phyloP scores from a whole-genome alignment of 2,797 vertebrate genomes.

The Bryconaethiops microstoma region DNA sequence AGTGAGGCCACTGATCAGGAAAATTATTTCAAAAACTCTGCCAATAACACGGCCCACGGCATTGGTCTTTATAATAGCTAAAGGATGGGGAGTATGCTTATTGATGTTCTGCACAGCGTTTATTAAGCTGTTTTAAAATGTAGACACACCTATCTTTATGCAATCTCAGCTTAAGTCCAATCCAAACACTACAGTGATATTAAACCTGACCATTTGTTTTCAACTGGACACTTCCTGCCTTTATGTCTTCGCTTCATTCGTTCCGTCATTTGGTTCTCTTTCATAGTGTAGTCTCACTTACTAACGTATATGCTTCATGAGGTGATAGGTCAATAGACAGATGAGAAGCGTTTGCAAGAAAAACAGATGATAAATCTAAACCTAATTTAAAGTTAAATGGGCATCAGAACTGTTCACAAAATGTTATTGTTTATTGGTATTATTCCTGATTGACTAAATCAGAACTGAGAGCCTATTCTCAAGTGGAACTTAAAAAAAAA shows the following conservation, averaged over 20 bases:
- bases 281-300: neutral
- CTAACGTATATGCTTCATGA: neutral
- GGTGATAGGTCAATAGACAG: neutral
- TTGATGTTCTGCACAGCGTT: conserved; percentile 39
- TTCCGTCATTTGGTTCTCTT: neutral
- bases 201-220: neutral
- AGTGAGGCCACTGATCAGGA: conserved; percentile 81
- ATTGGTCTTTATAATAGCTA: conserved; percentile 66
- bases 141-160: conserved; percentile 25
- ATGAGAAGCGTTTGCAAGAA: too few species aligned
- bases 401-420: neutral
- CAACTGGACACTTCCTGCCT: neutral
- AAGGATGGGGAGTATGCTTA: conserved; percentile 64
- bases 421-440: neutral
- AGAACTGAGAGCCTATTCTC: too few species aligned
- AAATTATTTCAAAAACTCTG: conserved; percentile 84
- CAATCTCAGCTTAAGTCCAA: conserved; percentile 43
- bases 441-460: too few species aligned
- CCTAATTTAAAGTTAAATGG: neutral
- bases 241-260: neutral
- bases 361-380: neutral
- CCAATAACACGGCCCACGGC: conserved; percentile 78
- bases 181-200: neutral
- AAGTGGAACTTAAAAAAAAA: too few species aligned
- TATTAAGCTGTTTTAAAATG: conserved; percentile 42